A percentile compares a stretch with the other conserved stretches of the same genome.
Evolutionary conservation across 1,140 invertebrate species (phyloP).

Genomic region (Pseudomyrmex gracilis): DNA sequence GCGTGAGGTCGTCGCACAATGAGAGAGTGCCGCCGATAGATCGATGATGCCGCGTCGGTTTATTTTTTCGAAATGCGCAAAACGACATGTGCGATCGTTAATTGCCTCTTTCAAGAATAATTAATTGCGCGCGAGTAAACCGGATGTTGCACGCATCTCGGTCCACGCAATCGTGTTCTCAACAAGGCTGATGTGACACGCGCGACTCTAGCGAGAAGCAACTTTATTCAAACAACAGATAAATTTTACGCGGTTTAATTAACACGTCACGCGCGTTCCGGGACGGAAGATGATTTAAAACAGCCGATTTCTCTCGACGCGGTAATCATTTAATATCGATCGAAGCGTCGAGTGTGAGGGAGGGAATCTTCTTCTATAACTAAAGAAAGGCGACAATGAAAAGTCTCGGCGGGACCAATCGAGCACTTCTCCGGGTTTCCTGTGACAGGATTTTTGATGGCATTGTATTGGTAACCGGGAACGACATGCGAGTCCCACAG

Average conservation of each 20-base stretch:
- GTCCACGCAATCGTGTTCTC: constrained; percentile 5
- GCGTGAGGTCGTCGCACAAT: constrained; percentile 47
- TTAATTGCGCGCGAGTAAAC: constrained; percentile 8
- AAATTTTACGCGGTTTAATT: constrained; percentile 18
- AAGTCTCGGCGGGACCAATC: constrained; percentile 51
- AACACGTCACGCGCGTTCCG: not conserved
- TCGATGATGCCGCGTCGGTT: constrained; percentile 1
- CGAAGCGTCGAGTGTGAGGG: not conserved
- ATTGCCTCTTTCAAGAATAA: constrained; percentile 10
- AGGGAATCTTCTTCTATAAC: not conserved
- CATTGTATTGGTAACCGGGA: constrained; percentile 76
- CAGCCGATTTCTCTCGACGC: no score
- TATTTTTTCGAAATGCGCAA: not conserved
- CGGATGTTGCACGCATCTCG: constrained; percentile 3
- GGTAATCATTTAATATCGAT: constrained; percentile 34
- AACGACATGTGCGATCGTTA: not conserved
- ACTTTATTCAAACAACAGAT: constrained; percentile 34
- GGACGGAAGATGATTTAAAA: constrained; percentile 12
- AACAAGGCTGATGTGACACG: not conserved
- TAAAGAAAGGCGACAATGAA: constrained; percentile 25
- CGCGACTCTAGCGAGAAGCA: not conserved
- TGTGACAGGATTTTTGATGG: constrained; percentile 74
- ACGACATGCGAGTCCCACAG: constrained; percentile 80
- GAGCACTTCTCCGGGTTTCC: constrained; percentile 66
- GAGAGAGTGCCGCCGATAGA: constrained; percentile 28